These are phyloP conservation scores for Choloepus didactylus DNA, from an alignment of 2,797 vertebrate genomes.

Conservation along the genomic window DNA sequence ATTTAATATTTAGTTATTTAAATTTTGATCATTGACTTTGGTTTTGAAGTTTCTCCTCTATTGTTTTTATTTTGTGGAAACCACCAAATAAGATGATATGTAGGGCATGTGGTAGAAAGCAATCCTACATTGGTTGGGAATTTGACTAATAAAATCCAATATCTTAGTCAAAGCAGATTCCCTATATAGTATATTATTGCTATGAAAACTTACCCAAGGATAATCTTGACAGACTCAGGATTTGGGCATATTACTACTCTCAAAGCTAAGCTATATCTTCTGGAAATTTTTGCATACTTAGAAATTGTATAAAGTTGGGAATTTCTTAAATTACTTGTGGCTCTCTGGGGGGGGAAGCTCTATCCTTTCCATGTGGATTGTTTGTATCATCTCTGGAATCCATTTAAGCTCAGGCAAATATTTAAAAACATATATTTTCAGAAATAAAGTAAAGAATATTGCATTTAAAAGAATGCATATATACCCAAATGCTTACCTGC, in stretches of 20 bases:
- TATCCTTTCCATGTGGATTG: not conserved
- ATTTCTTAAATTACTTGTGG: conserved; percentile 24
- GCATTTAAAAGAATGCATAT: not conserved
- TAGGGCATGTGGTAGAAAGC: not conserved
- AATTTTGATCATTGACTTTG: not conserved
- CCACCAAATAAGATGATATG: not conserved
- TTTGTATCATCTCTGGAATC: not conserved
- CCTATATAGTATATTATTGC: not conserved
- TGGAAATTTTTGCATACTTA: conserved; percentile 49
- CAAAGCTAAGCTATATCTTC: not conserved
- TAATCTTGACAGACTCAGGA: not conserved
- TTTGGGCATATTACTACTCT: not conserved
- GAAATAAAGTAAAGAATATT: conserved; percentile 7
- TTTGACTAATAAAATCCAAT: not conserved
- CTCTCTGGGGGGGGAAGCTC: not conserved
- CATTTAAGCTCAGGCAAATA: not conserved
- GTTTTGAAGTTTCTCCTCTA: not conserved
- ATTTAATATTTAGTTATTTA: conserved; percentile 5
- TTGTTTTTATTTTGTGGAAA: not conserved
- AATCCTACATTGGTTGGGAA: not conserved
- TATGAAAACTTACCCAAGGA: not conserved
- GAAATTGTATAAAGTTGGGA: not conserved
- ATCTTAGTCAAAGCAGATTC: not conserved
- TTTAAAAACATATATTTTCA: conserved; percentile 34
- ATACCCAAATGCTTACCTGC: not conserved